These are phyloP conservation scores for Penaeus monodon DNA, from an alignment of 2,888 invertebrate species.

Conservation along the genomic window DNA sequence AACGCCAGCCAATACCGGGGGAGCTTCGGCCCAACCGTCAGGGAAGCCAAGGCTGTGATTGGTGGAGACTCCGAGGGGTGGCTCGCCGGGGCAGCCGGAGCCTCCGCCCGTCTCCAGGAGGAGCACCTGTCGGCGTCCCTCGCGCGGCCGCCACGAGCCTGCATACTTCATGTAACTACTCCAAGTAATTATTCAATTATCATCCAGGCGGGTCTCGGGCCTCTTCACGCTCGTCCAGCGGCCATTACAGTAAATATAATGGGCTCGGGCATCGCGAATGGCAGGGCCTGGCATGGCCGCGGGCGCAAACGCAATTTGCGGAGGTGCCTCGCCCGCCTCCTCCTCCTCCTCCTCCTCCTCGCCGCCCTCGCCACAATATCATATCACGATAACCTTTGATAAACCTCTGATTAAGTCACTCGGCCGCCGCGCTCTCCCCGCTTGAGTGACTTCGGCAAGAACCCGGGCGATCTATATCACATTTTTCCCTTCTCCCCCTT, in stretches of 20 bases:
- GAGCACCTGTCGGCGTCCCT: conserved; percentile 1
- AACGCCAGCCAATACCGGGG: conserved; percentile 38
- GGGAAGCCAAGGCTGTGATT: conserved; percentile 22
- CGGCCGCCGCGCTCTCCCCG: no score
- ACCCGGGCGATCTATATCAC: no score
- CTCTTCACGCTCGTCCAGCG: no score
- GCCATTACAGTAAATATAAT: neutral
- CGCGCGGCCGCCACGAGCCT: conserved; percentile 9
- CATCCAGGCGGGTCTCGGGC: conserved; percentile 14
- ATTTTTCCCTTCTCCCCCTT: no score
- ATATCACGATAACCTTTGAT: no score
- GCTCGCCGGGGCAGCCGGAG: neutral
- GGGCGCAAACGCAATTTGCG: no score
- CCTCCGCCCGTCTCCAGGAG: conserved; percentile 22
- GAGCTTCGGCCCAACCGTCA: conserved; percentile 27
- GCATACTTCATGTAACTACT: conserved; percentile 30
- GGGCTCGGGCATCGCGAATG: neutral
- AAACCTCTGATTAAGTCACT: no score
- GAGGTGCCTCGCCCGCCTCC: no score
- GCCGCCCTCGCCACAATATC: no score
- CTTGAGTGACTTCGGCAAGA: no score
- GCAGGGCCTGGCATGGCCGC: no score
- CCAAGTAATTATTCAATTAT: conserved; percentile 53
- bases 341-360: no score
- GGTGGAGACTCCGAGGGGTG: conserved; percentile 1